Percentiles rank a stretch among this genome's conserved stretches.
Conservation (phyloP, 1,140 invertebrate genomes). For the Portunus trituberculatus region DNA sequence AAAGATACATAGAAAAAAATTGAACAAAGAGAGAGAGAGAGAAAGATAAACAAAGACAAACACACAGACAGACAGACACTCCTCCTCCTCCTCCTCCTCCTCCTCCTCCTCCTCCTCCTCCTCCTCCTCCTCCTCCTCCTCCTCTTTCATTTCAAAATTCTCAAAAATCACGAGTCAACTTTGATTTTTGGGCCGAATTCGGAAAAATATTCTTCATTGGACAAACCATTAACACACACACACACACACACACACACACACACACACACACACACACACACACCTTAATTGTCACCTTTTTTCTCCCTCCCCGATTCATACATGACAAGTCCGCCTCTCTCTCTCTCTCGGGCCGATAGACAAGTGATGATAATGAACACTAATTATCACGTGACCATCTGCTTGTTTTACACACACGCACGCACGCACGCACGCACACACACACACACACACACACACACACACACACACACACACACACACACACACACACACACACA, state of each 20-base stretch:
- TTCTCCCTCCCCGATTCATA: too few species aligned
- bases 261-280: constrained; percentile 15
- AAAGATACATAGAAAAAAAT: neutral
- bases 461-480: constrained; percentile 63
- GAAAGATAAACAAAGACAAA: neutral
- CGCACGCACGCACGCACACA: too few species aligned
- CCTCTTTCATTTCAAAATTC: neutral
- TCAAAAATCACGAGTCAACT: neutral
- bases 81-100: neutral
- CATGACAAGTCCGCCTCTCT: too few species aligned
- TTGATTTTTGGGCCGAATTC: too few species aligned
- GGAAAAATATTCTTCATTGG: too few species aligned
- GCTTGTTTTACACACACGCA: too few species aligned
- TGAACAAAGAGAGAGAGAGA: neutral
- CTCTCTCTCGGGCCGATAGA: too few species aligned
- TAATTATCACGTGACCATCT: too few species aligned
- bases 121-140: neutral
- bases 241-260: constrained; percentile 29
- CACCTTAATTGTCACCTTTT: neutral
- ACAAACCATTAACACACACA: neutral
- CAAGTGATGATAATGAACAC: too few species aligned
- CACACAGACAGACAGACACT: neutral
- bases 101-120: neutral
- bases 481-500: constrained; percentile 66
- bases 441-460: constrained; percentile 49